Base-by-base conservation (phyloP, 2,797 vertebrate species). In the Dryobates pubescens region DNA sequence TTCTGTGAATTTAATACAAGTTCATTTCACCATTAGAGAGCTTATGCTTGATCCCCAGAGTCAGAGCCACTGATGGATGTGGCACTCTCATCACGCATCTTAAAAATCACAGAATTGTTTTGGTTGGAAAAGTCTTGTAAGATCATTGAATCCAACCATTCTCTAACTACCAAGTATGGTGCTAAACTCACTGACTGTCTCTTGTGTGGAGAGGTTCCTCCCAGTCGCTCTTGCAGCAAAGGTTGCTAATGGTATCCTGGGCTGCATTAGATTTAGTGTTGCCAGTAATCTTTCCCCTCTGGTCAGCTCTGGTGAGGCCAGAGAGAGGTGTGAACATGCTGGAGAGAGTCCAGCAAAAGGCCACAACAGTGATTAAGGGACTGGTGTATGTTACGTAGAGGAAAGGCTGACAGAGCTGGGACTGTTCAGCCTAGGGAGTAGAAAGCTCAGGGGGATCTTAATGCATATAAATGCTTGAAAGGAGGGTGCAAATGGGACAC, bases 161-260 rank as follows among this genome's bases (percentile, higher is more conserved):
- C 11, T 49, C 47, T 49, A 49, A 49, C 20, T 49, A 24, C 22
- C 22, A 7, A 51, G 23, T 51, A 23, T 51, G 49, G 23, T 13
- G 49, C 49, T 51, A 5, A 51, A 51, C 51, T 84, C 30, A 18
- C 10, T 1, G 0, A 3, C 2, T 13, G 12, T 49, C 45, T 12
- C 13, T 71, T 43, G 8, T 0, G 0, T 72, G 24, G 36, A 81
- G 27, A 54, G 8, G 27, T 82, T 62, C 8, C 13, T 90, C 15
- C 36, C 3, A 19, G 2, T 36, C 65, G 75, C 22, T 23, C 4
- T 47, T 54, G 36, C 1, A 1, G 20, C 30, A 65, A 51, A 56
- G 24, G n/a, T 0, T 0, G 30, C 26, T 83, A 17, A 3, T 9
- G 17, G 11, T 64, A 13, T 71, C 34, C n/a, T 36, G 23, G 1